A percentile compares a stretch with the other conserved stretches of the same genome.
Evolutionary conservation across 2,888 invertebrate genomes (phyloP).

Genomic region (Augochlorella aurata): DNA sequence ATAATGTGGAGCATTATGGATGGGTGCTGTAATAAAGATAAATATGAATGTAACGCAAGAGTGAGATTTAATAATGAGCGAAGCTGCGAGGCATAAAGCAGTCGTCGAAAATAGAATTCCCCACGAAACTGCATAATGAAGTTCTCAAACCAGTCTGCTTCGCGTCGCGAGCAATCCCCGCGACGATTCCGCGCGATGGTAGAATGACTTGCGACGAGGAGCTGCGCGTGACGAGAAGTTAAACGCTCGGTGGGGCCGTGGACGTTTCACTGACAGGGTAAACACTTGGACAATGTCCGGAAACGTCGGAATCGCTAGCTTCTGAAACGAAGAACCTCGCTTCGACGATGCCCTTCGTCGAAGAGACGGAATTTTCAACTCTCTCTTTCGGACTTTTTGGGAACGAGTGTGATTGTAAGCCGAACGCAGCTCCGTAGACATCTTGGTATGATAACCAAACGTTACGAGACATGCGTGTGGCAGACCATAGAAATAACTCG

Average conservation of each 20-base stretch:
- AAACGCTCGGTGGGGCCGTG: conserved; percentile 41
- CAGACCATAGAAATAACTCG: too few relatives aligned
- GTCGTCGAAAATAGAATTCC: background rate
- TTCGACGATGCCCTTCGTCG: background rate
- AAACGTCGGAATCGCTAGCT: conserved; percentile 18
- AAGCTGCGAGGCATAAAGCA: background rate
- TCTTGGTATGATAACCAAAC: too few relatives aligned
- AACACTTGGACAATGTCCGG: conserved; percentile 36
- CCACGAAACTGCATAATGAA: conserved; percentile 18
- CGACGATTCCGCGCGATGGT: conserved; percentile 4
- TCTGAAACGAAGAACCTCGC: background rate
- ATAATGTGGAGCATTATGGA: background rate
- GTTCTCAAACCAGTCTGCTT: conserved; percentile 36
- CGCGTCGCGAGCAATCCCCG: conserved; percentile 34
- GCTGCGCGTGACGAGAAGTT: conserved; percentile 46
- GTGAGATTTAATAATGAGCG: conserved; percentile 1
- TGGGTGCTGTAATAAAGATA: background rate
- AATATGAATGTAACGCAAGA: background rate
- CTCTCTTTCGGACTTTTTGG: too few relatives aligned
- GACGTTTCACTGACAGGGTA: conserved; percentile 63
- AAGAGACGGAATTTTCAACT: background rate
- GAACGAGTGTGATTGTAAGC: too few relatives aligned
- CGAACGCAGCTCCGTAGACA: too few relatives aligned
- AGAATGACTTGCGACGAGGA: conserved; percentile 39
- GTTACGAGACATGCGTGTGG: too few relatives aligned